These are phyloP conservation scores for Theodoxus fluviatilis DNA, from an alignment of 2,888 invertebrate genomes.

Conservation along the genomic window DNA sequence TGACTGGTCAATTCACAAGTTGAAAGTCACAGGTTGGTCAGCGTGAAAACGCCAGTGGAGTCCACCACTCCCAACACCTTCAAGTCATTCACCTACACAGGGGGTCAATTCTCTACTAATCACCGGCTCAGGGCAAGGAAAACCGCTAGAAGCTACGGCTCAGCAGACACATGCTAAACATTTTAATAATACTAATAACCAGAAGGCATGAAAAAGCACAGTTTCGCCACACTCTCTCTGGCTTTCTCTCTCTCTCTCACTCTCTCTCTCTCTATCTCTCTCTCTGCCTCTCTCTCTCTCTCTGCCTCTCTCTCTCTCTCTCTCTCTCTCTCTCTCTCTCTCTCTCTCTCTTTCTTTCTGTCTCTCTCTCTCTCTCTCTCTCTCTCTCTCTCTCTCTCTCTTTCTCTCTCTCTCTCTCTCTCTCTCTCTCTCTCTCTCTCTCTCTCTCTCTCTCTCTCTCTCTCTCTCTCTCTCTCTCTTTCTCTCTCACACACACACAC, in stretches of 20 bases:
- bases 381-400: conserved; percentile 26
- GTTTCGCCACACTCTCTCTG: background rate
- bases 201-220: too few relatives aligned
- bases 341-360: conserved; percentile 25
- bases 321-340: conserved; percentile 22
- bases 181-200: too few relatives aligned
- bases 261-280: conserved; percentile 25
- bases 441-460: conserved; percentile 14
- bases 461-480: background rate
- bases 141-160: too few relatives aligned
- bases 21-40: too few relatives aligned
- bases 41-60: too few relatives aligned
- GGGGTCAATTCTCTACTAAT: too few relatives aligned
- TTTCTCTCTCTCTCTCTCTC: conserved; percentile 21
- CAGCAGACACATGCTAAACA: too few relatives aligned
- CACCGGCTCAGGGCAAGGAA: too few relatives aligned
- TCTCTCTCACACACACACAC: background rate
- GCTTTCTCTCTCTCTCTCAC: conserved; percentile 21
- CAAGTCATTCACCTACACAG: too few relatives aligned
- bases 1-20: too few relatives aligned
- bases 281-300: conserved; percentile 24
- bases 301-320: background rate
- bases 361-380: conserved; percentile 28
- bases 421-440: conserved; percentile 13
- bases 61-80: too few relatives aligned